These are phyloP conservation scores for Sarotherodon lohbergeri DNA, from an alignment of 2,113 vertebrate species.

Conservation along the genomic window DNA sequence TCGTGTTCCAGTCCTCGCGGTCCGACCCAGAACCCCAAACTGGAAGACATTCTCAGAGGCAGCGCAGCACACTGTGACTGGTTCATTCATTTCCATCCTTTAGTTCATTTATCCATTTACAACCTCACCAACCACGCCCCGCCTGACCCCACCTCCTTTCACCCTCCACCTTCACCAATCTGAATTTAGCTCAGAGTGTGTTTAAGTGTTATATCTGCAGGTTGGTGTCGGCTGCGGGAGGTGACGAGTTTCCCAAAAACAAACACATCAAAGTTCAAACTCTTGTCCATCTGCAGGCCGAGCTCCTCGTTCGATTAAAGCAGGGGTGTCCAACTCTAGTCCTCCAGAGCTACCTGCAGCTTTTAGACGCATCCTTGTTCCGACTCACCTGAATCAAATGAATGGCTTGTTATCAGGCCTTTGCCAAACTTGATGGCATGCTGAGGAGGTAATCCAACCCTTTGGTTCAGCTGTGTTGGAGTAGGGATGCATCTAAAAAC, in stretches of 20 bases:
- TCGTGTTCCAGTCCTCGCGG: not conserved
- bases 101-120: not conserved
- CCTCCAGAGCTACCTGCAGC: not conserved
- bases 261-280: not conserved
- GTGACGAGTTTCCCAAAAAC: constrained; percentile 10
- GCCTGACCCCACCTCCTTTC: not conserved
- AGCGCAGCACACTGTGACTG: constrained; percentile 39
- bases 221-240: not conserved
- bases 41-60: constrained; percentile 71
- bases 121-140: not conserved
- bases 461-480: not conserved
- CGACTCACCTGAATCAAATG: not conserved
- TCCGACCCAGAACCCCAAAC: not conserved
- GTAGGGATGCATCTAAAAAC: not conserved
- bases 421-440: not conserved
- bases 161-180: not conserved
- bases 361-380: not conserved
- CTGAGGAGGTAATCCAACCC: not conserved
- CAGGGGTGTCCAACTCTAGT: not conserved
- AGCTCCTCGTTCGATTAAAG: not conserved
- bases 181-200: not conserved
- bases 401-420: not conserved
- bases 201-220: not conserved
- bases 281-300: not conserved
- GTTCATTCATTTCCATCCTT: not conserved